Evolutionary conservation across 2,888 invertebrate species (phyloP), one percentile per base, ranked within the genome.

Genomic region (Thymelicus lineola): DNA sequence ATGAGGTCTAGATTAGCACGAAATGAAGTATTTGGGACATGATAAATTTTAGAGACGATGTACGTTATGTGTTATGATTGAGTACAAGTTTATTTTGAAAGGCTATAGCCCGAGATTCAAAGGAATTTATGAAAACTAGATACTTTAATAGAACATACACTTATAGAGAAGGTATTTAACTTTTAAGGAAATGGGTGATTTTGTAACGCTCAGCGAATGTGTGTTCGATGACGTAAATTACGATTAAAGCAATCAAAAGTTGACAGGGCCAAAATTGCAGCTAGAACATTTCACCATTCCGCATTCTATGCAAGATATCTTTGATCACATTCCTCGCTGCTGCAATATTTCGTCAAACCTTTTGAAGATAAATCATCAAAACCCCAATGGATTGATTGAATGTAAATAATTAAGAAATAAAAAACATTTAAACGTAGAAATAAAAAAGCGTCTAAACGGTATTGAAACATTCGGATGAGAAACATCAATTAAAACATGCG

Each of bases 161-260:
- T 10, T 53, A 53, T 53, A 53, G 12, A 35, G 55, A 55, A 55
- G 55, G 28, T 28, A 14, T 57, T 57, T 12, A 7, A 14, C 35
- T 42, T 42, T 42, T 60, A 45, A 60, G 50, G 48, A 62, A 48
- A 6, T 35, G 28, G 15, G 36, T 46, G 15, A 62, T 61, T 61
- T 68, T 45, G 68, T 61, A 68, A 68, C 55, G 57, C n/a, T 14
- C 55, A 60, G 45, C 53, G 55, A 35, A 60, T 45, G 63, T 38
- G 63, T 61, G 58, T 38, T 38, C 50, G 28, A 42, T 64, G 48
- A 59, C 69, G 69, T 62, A 63, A 69, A 64, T 69, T 58, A 58
- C 63, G 12, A 36, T 55, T 58, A 58, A 38, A 42, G 42, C 45
- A 28, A 63, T 63, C 48, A 70, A 70, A 64, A 64, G 15, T 59